Percentiles rank a stretch among this genome's conserved stretches.
These are phyloP conservation scores for Hydrophis major DNA, from an alignment of 2,797 vertebrate species.

Conservation along the genomic window DNA sequence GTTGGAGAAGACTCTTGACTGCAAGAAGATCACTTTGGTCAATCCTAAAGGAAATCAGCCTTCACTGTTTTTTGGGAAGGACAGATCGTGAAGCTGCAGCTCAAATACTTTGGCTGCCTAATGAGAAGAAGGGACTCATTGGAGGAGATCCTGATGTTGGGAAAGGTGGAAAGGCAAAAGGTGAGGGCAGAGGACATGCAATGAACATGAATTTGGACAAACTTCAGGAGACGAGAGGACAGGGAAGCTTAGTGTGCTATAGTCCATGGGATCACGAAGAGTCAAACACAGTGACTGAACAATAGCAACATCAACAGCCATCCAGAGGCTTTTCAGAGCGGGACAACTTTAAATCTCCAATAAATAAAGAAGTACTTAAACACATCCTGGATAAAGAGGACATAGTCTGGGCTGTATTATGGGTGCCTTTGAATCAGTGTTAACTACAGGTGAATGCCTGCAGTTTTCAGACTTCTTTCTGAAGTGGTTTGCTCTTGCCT, in stretches of 20 bases:
- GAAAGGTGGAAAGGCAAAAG: not conserved
- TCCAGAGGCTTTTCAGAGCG: not conserved
- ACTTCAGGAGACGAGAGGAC: too few species aligned
- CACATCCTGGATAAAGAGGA: not conserved
- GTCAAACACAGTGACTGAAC: too few species aligned
- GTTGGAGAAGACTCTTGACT: not conserved
- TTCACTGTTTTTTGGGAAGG: not conserved
- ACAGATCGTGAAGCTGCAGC: not conserved
- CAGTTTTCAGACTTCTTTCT: too few species aligned
- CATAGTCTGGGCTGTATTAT: not conserved
- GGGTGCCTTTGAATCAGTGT: too few species aligned
- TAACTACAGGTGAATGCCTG: too few species aligned
- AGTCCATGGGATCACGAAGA: too few species aligned
- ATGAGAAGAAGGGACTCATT: too few species aligned
- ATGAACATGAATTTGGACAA: too few species aligned
- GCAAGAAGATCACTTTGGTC: not conserved
- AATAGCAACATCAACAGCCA: not conserved
- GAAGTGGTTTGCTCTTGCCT: too few species aligned
- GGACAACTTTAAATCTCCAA: not conserved
- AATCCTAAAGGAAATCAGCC: not conserved
- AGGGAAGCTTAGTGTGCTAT: too few species aligned
- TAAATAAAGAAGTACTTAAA: not conserved
- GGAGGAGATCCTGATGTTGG: not conserved
- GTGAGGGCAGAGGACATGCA: too few species aligned
- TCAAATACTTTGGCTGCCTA: not conserved